These are phyloP conservation scores for Chrysemys picta DNA, from an alignment of 2,113 vertebrate species.

Conservation along the genomic window DNA sequence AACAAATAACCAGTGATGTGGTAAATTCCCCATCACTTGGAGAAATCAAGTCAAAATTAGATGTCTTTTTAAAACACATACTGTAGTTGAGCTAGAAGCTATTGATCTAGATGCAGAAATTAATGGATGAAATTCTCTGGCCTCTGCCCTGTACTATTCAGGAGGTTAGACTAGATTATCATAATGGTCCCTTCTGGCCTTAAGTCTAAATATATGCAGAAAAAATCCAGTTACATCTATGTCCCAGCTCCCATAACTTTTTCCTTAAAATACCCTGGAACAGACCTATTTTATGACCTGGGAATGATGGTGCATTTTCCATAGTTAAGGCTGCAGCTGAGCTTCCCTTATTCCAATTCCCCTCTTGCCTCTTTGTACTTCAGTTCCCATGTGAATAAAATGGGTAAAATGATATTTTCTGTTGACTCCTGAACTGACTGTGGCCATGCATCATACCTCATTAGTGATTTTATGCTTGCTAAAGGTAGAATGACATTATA, in stretches of 20 bases:
- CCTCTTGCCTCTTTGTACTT: background rate
- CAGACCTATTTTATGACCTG: background rate
- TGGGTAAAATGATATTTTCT: background rate
- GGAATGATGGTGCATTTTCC: background rate
- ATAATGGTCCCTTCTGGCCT: background rate
- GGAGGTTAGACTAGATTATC: background rate
- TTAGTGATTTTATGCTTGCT: background rate
- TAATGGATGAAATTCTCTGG: background rate
- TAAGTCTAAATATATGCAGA: background rate
- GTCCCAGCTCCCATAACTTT: background rate
- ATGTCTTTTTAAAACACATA: background rate
- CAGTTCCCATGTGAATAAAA: accelerated
- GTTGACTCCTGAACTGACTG: background rate
- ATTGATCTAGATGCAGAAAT: background rate
- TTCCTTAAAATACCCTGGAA: background rate
- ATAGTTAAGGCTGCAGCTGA: background rate
- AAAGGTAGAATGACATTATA: background rate
- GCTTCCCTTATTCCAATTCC: background rate
- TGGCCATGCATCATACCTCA: background rate
- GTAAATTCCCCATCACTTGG: background rate
- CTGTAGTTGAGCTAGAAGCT: background rate
- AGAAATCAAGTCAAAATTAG: background rate
- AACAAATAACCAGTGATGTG: background rate
- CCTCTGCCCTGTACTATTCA: background rate
- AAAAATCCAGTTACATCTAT: background rate